Conservation (phyloP, 1,140 invertebrate genomes). For the Drosophila pallidifrons region DNA sequence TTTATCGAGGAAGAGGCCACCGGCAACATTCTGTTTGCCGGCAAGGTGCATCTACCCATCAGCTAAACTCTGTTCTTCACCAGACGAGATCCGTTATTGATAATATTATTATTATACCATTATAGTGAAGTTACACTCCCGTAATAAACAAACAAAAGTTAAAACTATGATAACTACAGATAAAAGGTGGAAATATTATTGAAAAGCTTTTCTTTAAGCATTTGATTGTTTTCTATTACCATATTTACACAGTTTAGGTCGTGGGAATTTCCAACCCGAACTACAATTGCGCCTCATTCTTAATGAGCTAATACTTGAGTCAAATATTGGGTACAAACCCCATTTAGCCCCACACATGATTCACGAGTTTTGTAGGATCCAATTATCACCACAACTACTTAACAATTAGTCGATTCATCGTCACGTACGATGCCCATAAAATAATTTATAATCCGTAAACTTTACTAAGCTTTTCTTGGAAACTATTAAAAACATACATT, state of each 20-base stretch:
- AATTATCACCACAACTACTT: slow-evolving; percentile 25
- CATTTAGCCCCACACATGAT: slow-evolving; percentile 24
- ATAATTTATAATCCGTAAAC: background rate
- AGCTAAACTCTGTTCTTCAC: background rate
- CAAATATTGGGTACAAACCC: slow-evolving; percentile 17
- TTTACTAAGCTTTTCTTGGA: background rate
- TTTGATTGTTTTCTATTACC: background rate
- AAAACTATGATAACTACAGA: background rate
- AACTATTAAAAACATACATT: background rate
- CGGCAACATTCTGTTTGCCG: slow-evolving; percentile 90
- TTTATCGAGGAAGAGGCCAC: slow-evolving; percentile 91
- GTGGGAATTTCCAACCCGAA: slow-evolving; percentile 41
- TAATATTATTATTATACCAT: slow-evolving; percentile 35
- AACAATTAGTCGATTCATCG: slow-evolving; percentile 28
- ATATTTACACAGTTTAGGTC: slow-evolving; percentile 25
- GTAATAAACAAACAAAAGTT: slow-evolving; percentile 17
- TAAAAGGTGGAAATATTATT: background rate
- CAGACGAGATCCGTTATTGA: slow-evolving; percentile 44
- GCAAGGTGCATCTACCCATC: slow-evolving; percentile 86
- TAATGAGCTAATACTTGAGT: slow-evolving; percentile 16
- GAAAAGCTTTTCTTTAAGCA: too few species aligned
- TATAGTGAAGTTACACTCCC: background rate
- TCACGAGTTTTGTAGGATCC: slow-evolving; percentile 27
- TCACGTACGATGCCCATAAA: slow-evolving; percentile 9
- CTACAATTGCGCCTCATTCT: slow-evolving; percentile 20